Base-by-base conservation (phyloP, 2,797 vertebrate genomes). In the Sibirionetta formosa region DNA sequence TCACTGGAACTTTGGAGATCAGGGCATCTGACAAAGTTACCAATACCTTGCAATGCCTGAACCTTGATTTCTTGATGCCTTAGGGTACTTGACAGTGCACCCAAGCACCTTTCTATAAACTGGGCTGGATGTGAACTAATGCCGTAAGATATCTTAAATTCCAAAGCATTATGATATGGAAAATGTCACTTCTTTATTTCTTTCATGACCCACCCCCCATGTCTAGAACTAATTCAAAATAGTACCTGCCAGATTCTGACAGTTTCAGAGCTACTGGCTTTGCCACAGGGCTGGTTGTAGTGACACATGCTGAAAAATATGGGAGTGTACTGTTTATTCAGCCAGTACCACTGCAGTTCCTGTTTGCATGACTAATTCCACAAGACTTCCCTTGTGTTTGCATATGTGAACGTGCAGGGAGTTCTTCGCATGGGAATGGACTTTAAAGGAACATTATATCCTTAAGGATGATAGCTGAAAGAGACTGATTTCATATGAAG, bases 301-400 rank as follows among this genome's bases (percentile, higher is more conserved):
- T 82, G 94, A 95, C 80, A 88, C 51, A 94, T 14, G 58, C 75
- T 85, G 89, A 91, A 73, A 83, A 93, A 86, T n/a, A 65, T 9
- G 53, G 85, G 87, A 93, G 75, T 1, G 31, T 82, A 80, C 78
- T 94, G 79, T 94, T 95, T 93, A 70, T 66, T 88, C 86, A 91
- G 87, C 81, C 85, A 86, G 80, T 22, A 90, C 57, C 44, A 35
- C 75, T 81, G 76, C 83, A 84, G 76, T 92, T 97, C 94, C 94
- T 93, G 89, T 97, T 95, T 95, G 96, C 88, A 36, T 95, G 92
- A 95, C 61, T 90, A 84, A 94, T 66, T 86, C 84, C 61, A 90
- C 75, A 75, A 70, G 81, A 81, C 72, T 66, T 95, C 57, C 88
- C 81, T 54, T 58, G 35, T 73, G 58, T 94, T 81, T 85, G 89